Conservation (phyloP, 2,888 invertebrate genomes). For the Dryadula phaetusa region DNA sequence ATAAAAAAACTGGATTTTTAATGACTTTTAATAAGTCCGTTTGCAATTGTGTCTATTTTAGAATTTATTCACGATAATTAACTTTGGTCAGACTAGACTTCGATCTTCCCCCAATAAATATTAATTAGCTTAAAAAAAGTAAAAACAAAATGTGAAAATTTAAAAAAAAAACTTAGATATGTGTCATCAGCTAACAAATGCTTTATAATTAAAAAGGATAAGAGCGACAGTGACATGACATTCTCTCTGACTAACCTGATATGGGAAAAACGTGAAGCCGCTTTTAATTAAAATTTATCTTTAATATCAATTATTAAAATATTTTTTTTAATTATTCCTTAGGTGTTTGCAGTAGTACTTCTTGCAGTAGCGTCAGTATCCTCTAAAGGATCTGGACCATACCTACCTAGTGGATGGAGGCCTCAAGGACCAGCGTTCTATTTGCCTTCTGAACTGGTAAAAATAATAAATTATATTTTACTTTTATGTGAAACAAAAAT, state of each 20-base stretch:
- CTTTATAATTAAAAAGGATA: too few relatives aligned
- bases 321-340: constrained; percentile 23
- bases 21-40: neutral
- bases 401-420: constrained; percentile 76
- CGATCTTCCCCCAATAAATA: neutral
- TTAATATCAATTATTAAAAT: too few relatives aligned
- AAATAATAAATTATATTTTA: neutral
- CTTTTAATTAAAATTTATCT: too few relatives aligned
- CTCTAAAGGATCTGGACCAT: constrained; percentile 71
- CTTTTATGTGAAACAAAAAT: too few relatives aligned
- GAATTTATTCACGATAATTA: neutral
- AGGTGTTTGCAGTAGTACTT: constrained; percentile 63
- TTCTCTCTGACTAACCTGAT: too few relatives aligned
- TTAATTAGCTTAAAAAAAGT: too few relatives aligned
- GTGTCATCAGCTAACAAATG: too few relatives aligned
- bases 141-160: too few relatives aligned
- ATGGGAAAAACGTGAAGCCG: too few relatives aligned
- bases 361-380: constrained; percentile 61
- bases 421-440: constrained; percentile 72
- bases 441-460: constrained; percentile 70
- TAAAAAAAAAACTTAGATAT: too few relatives aligned
- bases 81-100: neutral
- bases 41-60: neutral
- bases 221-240: too few relatives aligned
- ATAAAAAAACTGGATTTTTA: neutral